These are phyloP conservation scores for Caenorhabditis briggsae DNA, from an alignment of 1,140 invertebrate species.

Conservation along the genomic window DNA sequence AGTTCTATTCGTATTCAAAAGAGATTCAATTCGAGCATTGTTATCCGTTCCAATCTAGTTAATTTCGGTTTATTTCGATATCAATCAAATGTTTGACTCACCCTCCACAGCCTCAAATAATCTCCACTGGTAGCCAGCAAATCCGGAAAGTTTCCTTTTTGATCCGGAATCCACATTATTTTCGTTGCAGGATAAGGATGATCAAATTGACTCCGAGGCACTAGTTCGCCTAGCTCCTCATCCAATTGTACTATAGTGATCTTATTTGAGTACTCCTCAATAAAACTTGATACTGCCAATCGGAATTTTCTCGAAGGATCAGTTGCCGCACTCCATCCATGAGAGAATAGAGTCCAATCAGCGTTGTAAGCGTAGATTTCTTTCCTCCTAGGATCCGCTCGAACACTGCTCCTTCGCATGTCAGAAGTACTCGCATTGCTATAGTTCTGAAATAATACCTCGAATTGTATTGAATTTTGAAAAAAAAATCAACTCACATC, in stretches of 20 bases:
- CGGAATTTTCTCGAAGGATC: conserved; percentile 90
- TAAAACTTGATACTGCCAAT: conserved; percentile 95
- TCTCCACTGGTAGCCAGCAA: conserved; percentile 82
- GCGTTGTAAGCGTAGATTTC: conserved; percentile 95
- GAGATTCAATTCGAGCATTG: conserved; percentile 57
- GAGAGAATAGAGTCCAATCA: conserved; percentile 96
- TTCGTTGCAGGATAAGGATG: conserved; percentile 95
- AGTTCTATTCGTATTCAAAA: conserved; percentile 87
- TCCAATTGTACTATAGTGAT: conserved; percentile 90
- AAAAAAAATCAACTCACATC: conserved; percentile 15
- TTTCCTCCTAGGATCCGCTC: conserved; percentile 59
- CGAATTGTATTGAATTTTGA: neutral
- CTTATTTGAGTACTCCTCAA: conserved; percentile 89
- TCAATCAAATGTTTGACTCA: conserved; percentile 9
- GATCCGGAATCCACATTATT: conserved; percentile 75
- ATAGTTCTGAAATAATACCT: neutral
- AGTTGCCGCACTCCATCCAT: conserved; percentile 98
- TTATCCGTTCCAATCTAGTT: conserved; percentile 56
- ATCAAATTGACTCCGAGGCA: conserved; percentile 95
- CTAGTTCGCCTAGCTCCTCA: conserved; percentile 98
- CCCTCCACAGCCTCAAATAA: conserved; percentile 69
- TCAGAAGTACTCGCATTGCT: conserved; percentile 22
- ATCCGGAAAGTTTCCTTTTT: conserved; percentile 82
- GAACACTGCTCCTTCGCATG: conserved; percentile 2
- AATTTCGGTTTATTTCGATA: neutral